Conservation (phyloP, 2,888 invertebrate genomes). For the Dryocosmus kuriphilus region DNA sequence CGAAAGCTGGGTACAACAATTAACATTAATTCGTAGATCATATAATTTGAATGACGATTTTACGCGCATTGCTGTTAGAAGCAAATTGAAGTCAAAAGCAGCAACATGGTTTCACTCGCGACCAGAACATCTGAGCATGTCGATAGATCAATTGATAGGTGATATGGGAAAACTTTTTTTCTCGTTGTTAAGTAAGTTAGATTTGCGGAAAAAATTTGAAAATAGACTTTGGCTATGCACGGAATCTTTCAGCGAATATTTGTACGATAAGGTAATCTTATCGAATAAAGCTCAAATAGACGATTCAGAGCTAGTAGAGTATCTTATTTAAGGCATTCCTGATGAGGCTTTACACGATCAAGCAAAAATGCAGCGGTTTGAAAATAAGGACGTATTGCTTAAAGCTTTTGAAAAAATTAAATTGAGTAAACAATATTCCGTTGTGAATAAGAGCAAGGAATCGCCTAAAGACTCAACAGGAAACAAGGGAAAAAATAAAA, state of each 20-base stretch:
- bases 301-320: background rate
- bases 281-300: background rate
- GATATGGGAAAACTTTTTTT: constrained; percentile 32
- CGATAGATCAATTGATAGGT: constrained; percentile 33
- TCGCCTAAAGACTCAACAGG: background rate
- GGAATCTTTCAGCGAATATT: constrained; percentile 2
- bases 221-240: background rate
- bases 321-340: background rate
- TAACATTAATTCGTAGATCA: background rate
- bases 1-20: constrained; percentile 1
- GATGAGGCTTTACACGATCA: background rate
- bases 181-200: background rate
- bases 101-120: constrained; percentile 37
- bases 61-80: background rate
- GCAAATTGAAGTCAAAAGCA: background rate
- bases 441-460: background rate
- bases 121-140: constrained; percentile 30
- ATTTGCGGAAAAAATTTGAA: background rate
- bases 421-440: background rate
- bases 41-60: background rate
- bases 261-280: background rate
- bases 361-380: background rate
- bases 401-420: background rate
- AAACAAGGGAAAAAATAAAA: background rate
- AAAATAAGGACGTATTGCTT: background rate